Base-by-base conservation (phyloP, 2,797 vertebrate genomes). In the Amblyraja radiata region DNA sequence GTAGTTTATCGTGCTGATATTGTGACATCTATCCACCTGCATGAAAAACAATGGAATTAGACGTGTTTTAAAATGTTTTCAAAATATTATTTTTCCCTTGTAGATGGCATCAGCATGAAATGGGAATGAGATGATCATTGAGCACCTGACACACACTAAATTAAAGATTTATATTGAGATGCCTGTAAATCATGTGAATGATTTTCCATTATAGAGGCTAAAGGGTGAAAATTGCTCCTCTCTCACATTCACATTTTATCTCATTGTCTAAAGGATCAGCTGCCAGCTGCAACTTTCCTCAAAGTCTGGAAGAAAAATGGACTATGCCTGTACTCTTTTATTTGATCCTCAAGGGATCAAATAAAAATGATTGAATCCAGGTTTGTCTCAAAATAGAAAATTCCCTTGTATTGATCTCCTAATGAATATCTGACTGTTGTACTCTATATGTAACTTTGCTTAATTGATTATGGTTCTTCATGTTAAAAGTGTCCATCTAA, bases 191-290 rank as follows among this genome's bases (percentile, higher is more conserved):
- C 21, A 92, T 94, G 23, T 94, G 94, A 90, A 94, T 90, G 65
- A 94, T 93, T 95, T 96, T 76, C 65, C 39, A 95, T 94, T 95
- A 79, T 95, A 96, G 95, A 94, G 94, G 93, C 83, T 54, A 93
- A 95, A 95, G 94, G 93, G 96, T 93, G 90, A 36, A 93, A 74
- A 25, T 90, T 39, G 46, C 10, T 74, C 61, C 16, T 18, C 39
- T 28, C 68, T 74, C 54, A 8, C 71, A 28, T 54, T 92, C 39
- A 92, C 39, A 92, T 23, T 25, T 28, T 54, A 74, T 76, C 39
- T 74, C 71, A 28, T 54, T 28, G 71, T 4, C 90, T 36, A 54
- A 91, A 91, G 16, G 11, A 74, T 91, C 28, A 76, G 13, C 23
- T 92, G 18, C 23, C 90, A 74, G 68, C 71, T n/a, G 23, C 90